Evolutionary conservation across 2,888 invertebrate species (phyloP).

Genomic region (Corythucha ciliata): DNA sequence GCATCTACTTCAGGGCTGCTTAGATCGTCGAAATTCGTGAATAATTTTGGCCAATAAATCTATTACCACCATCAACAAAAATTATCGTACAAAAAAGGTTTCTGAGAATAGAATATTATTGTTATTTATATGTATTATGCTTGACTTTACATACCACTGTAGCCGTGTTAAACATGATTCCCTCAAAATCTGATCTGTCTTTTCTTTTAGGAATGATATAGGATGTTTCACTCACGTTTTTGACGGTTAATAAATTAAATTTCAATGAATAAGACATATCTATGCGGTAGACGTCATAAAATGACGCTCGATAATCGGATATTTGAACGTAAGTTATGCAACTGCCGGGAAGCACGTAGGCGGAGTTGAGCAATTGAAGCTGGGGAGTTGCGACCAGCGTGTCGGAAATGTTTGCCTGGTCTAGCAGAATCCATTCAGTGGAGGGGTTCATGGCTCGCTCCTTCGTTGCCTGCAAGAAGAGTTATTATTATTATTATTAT

Average conservation of each 20-base stretch:
- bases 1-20: conserved; percentile 40
- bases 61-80: no score
- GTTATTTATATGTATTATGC: no score
- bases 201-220: conserved; percentile 3
- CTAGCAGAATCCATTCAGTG: conserved; percentile 25
- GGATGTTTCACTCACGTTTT: background rate
- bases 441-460: conserved; percentile 16
- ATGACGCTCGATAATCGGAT: background rate
- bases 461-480: conserved; percentile 14
- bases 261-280: conserved; percentile 8
- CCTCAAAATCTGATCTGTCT: conserved; percentile 22
- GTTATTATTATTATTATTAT: background rate
- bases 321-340: conserved; percentile 21
- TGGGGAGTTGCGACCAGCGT: background rate
- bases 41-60: conserved; percentile 23
- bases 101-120: no score
- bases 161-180: conserved; percentile 12
- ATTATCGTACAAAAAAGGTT: no score
- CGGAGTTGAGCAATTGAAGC: background rate
- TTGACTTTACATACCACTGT: conserved; percentile 13
- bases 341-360: conserved; percentile 25
- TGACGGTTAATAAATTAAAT: background rate
- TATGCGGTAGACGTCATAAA: conserved; percentile 24
- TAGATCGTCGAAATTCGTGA: conserved; percentile 24
- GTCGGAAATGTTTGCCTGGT: conserved; percentile 3